Evolutionary conservation across 2,797 vertebrate species (phyloP), one percentile per base, ranked within the genome.

Genomic region (Sparus aurata): DNA sequence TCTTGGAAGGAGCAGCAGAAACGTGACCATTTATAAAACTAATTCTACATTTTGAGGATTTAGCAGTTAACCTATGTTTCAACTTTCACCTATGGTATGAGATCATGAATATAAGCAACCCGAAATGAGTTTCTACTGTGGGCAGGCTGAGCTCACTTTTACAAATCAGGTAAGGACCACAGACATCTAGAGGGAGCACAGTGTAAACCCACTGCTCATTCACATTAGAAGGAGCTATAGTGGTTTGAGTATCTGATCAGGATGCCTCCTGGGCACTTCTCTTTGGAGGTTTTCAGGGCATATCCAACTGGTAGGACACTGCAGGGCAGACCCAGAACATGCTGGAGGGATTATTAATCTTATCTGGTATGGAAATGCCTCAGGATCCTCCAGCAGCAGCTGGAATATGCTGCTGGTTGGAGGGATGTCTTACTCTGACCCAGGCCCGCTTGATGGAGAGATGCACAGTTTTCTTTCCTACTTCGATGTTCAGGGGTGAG

Each of bases 361-460:
- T 67, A 84, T 73, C 50, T 69, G 50, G 30, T 27, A 52, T 38
- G 22, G 49, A 59, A 81, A 75, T 7, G 47, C 12, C n/a, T 75
- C 20, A 4, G 46, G 67, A 59, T 77, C 18, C 11, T 45, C 15
- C 45, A 53, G 58, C 52, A 78, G 34, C 30, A 62, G 55, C 52
- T 67, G 41, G 30, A 45, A 80, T 62, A 77, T 0, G 0, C 2
- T 62, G 61, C 55, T 52, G 43, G 18, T 27, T 15, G 65, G 53
- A 75, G 23, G 22, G 45, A 73, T 6, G 22, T 46, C 20, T 77
- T 30, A 67, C 54, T 38, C 47, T 69, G 16, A 72, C 58, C 58
- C 17, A 17, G 49, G 18, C 25, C 17, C 3, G 1, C 7, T 9
- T 7, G 34, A 9, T 34, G 30, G 30, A 34, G 30, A 34, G 30